These are phyloP conservation scores for Leptothorax acervorum DNA, from an alignment of 2,888 invertebrate species.

Conservation along the genomic window DNA sequence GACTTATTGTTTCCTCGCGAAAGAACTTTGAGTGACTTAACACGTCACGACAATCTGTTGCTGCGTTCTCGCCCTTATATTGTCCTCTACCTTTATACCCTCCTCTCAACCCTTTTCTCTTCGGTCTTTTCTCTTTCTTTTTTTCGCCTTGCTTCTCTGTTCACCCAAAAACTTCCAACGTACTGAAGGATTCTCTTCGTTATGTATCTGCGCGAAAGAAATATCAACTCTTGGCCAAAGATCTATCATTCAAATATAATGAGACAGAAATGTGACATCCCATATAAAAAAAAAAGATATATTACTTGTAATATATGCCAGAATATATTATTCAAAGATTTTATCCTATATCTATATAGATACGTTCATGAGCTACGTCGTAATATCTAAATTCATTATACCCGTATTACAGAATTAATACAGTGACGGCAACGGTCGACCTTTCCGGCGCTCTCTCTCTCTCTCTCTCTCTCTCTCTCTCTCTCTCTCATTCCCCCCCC, in stretches of 20 bases:
- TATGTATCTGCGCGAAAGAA: background rate
- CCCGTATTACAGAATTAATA: constrained; percentile 3
- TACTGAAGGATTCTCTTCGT: background rate
- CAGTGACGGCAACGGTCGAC: background rate
- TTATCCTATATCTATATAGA: background rate
- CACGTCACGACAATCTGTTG: constrained; percentile 38
- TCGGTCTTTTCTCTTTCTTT: background rate
- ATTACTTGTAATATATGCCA: background rate
- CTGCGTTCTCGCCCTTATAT: constrained; percentile 7
- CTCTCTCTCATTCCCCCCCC: background rate
- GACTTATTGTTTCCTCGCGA: background rate
- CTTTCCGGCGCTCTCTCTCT: background rate
- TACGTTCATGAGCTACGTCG: background rate
- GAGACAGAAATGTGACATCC: background rate
- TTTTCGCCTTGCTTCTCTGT: background rate
- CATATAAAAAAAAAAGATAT: background rate
- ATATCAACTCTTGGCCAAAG: background rate
- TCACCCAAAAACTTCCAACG: background rate
- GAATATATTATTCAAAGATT: background rate
- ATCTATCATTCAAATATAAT: constrained; percentile 1
- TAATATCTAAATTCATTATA: constrained; percentile 1
- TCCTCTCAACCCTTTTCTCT: background rate
- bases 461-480: background rate
- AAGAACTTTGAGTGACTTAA: background rate
- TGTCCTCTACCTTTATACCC: no score